phyloP scores from a whole-genome alignment of 2,797 vertebrate species.

The Sphenodon punctatus region DNA sequence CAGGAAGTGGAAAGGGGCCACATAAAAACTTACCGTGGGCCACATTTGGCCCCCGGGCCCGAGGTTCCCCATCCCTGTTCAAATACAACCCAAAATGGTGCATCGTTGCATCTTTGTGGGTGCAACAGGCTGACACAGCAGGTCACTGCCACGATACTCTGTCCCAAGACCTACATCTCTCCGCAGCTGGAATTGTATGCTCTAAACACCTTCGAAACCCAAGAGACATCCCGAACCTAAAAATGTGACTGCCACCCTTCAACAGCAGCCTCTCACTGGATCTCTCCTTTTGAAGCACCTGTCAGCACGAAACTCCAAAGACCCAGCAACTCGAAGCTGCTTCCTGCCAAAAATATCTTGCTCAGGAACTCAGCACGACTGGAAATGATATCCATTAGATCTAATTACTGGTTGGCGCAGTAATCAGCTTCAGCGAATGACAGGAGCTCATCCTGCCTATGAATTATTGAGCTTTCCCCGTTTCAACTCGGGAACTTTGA shows the following conservation, averaged over 20 bases:
- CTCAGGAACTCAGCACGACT: conserved; percentile 44
- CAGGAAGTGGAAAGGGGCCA: too few relatives aligned
- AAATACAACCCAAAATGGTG: too few relatives aligned
- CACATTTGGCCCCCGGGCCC: too few relatives aligned
- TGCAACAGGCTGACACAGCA: too few relatives aligned
- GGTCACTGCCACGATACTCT: too few relatives aligned
- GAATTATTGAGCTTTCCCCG: conserved; percentile 1
- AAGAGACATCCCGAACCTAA: too few relatives aligned
- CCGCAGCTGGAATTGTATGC: not conserved
- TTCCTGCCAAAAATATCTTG: conserved; percentile 41
- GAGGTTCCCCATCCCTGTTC: too few relatives aligned
- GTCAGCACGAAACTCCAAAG: conserved; percentile 43
- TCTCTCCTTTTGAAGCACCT: conserved; percentile 35
- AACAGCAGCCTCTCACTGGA: too few relatives aligned
- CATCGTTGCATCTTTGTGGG: too few relatives aligned
- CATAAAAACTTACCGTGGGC: too few relatives aligned
- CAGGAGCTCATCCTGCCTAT: conserved; percentile 25
- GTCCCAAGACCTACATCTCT: not conserved
- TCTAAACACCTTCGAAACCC: too few relatives aligned
- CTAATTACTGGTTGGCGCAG: conserved; percentile 48
- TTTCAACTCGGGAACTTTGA: conserved; percentile 5
- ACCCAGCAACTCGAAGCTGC: conserved; percentile 7
- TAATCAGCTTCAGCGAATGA: conserved; percentile 42
- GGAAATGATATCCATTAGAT: conserved; percentile 36
- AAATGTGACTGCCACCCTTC: too few relatives aligned